phyloP scores from a whole-genome alignment of 2,113 vertebrate genomes.

The Smithornis capensis region DNA sequence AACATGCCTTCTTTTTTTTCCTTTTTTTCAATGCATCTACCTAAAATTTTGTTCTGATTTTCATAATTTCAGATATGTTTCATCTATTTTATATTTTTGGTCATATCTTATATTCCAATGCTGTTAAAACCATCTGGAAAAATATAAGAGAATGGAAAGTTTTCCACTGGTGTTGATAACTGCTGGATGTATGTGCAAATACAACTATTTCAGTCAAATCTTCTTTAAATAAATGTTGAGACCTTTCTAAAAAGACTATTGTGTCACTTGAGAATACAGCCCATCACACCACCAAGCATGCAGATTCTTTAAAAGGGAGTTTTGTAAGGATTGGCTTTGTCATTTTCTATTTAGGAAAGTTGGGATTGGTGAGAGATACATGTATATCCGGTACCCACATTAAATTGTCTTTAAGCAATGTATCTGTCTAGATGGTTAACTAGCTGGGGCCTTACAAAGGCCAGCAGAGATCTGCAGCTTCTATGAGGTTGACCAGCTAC shows the following conservation, averaged over 20 bases:
- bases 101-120: neutral
- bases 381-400: neutral
- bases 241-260: neutral
- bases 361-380: neutral
- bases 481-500: rapidly evolving
- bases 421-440: neutral
- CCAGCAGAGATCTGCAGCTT: neutral
- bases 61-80: neutral
- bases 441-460: neutral
- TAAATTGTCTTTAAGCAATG: neutral
- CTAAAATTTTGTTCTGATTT: neutral
- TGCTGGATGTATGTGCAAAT: neutral
- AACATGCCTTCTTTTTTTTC: neutral
- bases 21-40: neutral
- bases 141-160: neutral
- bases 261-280: neutral
- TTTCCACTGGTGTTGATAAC: neutral
- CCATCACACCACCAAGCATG: neutral
- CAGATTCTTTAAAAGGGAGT: neutral
- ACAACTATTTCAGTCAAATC: neutral
- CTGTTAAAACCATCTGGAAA: neutral
- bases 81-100: neutral
- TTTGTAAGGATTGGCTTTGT: neutral
- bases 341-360: neutral
- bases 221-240: neutral